Evolutionary conservation across 2,888 invertebrate genomes (phyloP).

Genomic region (Phlogophora meticulosa): DNA sequence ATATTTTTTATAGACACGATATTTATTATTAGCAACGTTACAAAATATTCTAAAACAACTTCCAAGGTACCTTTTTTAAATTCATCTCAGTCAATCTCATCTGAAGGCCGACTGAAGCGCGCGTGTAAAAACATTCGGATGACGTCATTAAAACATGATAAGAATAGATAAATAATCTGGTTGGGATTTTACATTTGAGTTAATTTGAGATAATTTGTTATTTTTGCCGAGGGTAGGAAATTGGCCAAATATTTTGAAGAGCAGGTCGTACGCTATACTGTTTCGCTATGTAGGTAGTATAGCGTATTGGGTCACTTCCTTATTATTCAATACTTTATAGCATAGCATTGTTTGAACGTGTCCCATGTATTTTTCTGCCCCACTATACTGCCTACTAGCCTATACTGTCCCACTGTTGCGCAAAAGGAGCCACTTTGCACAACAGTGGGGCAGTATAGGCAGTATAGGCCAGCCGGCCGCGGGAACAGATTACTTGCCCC

Average conservation of each 20-base stretch:
- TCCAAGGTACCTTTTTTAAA: conserved; percentile 46
- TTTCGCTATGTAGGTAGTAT: no score
- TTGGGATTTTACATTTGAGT: conserved; percentile 12
- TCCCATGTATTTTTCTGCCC: no score
- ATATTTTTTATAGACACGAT: background rate
- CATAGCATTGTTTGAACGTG: no score
- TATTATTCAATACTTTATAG: no score
- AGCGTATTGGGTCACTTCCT: no score
- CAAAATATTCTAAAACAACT: conserved; percentile 37
- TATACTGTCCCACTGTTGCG: no score
- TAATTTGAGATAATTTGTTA: conserved; percentile 21
- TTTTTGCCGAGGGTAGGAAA: background rate
- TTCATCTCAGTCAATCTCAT: conserved; percentile 50
- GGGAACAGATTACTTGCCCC: no score
- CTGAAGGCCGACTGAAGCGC: conserved; percentile 4
- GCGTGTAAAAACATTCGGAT: conserved; percentile 35
- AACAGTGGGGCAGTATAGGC: no score
- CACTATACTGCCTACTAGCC: no score
- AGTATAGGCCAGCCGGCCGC: no score
- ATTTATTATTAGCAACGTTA: conserved; percentile 29
- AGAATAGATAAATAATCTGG: conserved; percentile 39
- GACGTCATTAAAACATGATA: conserved; percentile 41
- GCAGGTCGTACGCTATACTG: no score
- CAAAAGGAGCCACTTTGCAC: no score
- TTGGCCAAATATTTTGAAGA: background rate